Base-by-base conservation (phyloP, 2,888 invertebrate species). In the Pyrrhopygopsis socrates region DNA sequence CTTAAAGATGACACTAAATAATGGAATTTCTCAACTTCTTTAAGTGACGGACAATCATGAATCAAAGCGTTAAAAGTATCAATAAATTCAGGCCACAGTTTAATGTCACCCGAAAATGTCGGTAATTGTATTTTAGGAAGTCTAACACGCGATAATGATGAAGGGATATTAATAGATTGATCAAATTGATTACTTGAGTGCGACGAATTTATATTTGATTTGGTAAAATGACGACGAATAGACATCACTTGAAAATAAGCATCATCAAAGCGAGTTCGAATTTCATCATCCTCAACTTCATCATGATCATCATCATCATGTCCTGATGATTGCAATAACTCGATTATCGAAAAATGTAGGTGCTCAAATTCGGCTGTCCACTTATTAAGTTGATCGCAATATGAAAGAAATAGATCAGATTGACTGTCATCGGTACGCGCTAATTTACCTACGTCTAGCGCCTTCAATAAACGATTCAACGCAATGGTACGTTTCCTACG, bases 21-120 rank as follows among this genome's bases (percentile, higher is more conserved):
- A 54, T 80, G 84, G 71, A 80, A 76, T 29, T 76, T 81, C 41
- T 85, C 84, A 8, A 65, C 65, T 30, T 81, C 74, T 20, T 54
- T 78, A 8, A 84, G 67, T 20, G 50, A 54, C 5, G 27, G 4
- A 71, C n/a, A 41, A n/a, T 58, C 27, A 41, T 81, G 84, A 73
- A 81, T 84, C 8, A 84, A 29, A 2, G 80, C 67, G 15, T 80
- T 79, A 45, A 70, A 84, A 2, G 84, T 63, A 63, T 75, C 75
- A 22, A 75, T 45, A 54, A 75, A 80, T 24, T 68, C 80, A 13
- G 79, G 84, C 80, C 79, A 84, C 18, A 71, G 24, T 50, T 84
- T 80, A 58, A 84, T 75, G 22, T 71, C 27, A 15, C 84, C 84
- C 30, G 75, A 50, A 63, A 84, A 84, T 1, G 63, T 63, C 29